phyloP scores from a whole-genome alignment of 2,888 invertebrate genomes.

The Lasioglossum leucozonium region DNA sequence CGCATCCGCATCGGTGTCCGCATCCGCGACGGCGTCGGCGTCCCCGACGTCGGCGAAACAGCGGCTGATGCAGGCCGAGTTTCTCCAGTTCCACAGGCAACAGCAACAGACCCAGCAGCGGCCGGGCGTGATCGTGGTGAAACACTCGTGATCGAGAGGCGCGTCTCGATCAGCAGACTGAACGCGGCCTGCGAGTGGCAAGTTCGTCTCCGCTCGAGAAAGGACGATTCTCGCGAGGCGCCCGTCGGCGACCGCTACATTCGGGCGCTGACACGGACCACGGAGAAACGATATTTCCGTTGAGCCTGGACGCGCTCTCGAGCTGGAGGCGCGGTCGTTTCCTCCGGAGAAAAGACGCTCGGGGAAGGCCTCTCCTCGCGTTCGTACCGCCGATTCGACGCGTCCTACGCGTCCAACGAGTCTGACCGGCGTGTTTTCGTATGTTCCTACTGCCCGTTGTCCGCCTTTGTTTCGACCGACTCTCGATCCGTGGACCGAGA shows the following conservation, averaged over 20 bases:
- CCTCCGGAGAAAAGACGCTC: slow-evolving; percentile 37
- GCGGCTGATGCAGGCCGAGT: slow-evolving; percentile 86
- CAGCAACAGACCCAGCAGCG: slow-evolving; percentile 87
- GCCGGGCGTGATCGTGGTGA: slow-evolving; percentile 96
- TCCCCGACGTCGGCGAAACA: slow-evolving; percentile 79
- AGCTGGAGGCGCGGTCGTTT: slow-evolving; percentile 29
- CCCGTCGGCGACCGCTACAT: neutral
- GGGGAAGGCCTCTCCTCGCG: slow-evolving; percentile 45
- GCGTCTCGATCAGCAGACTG: slow-evolving; percentile 74
- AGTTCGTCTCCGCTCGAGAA: slow-evolving; percentile 54
- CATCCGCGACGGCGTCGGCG: slow-evolving; percentile 82
- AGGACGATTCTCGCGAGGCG: slow-evolving; percentile 11
- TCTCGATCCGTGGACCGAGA: slow-evolving; percentile 15
- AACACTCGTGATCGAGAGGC: slow-evolving; percentile 88
- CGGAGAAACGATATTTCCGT: neutral
- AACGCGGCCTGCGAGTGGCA: slow-evolving; percentile 53
- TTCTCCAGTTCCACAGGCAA: slow-evolving; percentile 87
- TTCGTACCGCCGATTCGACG: slow-evolving; percentile 45
- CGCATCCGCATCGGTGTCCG: neutral
- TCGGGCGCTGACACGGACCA: neutral
- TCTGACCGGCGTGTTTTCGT: slow-evolving; percentile 58
- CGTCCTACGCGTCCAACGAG: slow-evolving; percentile 23
- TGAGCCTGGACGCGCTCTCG: slow-evolving; percentile 38
- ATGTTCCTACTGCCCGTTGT: slow-evolving; percentile 70
- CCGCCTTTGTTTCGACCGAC: slow-evolving; percentile 59